These are phyloP conservation scores for Boloria euphrosyne DNA, from an alignment of 2,888 invertebrate genomes.

Conservation along the genomic window DNA sequence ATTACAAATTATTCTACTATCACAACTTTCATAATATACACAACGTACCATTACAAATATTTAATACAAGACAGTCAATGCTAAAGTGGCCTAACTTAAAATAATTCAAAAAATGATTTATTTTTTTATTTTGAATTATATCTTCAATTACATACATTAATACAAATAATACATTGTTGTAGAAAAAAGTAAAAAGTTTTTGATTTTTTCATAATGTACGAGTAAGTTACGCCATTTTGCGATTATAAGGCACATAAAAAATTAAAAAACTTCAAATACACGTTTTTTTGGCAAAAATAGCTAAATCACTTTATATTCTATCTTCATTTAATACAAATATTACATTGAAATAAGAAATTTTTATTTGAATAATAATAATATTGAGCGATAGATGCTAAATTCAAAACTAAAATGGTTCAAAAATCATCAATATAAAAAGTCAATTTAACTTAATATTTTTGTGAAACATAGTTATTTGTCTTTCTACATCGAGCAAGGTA, in stretches of 20 bases:
- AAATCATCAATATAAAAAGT: too few relatives aligned
- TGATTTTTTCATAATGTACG: too few relatives aligned
- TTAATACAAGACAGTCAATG: background rate
- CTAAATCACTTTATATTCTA: background rate
- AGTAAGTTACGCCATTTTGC: too few relatives aligned
- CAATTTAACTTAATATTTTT: too few relatives aligned
- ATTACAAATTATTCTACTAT: conserved; percentile 25
- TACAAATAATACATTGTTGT: too few relatives aligned
- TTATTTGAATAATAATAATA: background rate
- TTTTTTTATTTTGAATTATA: background rate
- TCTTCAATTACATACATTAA: too few relatives aligned
- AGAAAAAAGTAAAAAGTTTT: too few relatives aligned
- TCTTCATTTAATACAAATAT: background rate
- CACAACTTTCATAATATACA: conserved; percentile 17
- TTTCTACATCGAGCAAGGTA: too few relatives aligned
- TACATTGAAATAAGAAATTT: background rate
- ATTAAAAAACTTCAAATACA: background rate
- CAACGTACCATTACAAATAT: conserved; percentile 9
- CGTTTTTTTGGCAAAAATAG: conserved; percentile 5
- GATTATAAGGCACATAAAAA: background rate
- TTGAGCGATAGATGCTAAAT: too few relatives aligned
- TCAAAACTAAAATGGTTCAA: too few relatives aligned
- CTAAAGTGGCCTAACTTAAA: background rate
- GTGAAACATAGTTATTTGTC: too few relatives aligned
- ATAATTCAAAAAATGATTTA: background rate